Evolutionary conservation across 1,140 invertebrate species (phyloP).

Genomic region (Odontomachus brunneus): DNA sequence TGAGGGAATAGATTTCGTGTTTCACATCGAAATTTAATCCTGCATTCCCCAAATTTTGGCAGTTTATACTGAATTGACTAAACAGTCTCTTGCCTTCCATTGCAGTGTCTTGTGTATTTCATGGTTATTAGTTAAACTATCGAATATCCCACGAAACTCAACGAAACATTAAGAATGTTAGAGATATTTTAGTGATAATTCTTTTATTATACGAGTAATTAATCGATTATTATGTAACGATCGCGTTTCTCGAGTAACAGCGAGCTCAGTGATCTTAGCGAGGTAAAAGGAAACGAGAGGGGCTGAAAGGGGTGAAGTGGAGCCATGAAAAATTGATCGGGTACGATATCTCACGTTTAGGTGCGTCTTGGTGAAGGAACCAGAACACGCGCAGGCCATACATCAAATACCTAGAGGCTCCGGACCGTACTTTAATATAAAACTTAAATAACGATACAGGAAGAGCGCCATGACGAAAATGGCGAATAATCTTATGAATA

Average conservation of each 20-base stretch:
- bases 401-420: constrained; percentile 80
- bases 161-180: not conserved
- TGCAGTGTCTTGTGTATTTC: not conserved
- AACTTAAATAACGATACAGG: constrained; percentile 85
- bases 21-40: constrained; percentile 25
- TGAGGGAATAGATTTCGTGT: constrained; percentile 31
- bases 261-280: not conserved
- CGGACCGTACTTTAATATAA: constrained; percentile 83
- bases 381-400: constrained; percentile 84
- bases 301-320: constrained; percentile 49
- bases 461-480: constrained; percentile 81
- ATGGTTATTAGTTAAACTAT: too few relatives aligned
- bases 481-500: constrained; percentile 83
- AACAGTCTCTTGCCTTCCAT: not conserved
- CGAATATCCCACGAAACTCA: too few relatives aligned
- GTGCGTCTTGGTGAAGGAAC: constrained; percentile 78
- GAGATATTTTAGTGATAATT: not conserved
- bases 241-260: not conserved
- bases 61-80: not conserved
- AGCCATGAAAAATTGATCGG: constrained; percentile 86
- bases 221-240: constrained; percentile 29
- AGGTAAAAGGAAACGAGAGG: not conserved
- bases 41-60: not conserved
- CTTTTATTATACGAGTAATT: constrained; percentile 5
- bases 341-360: constrained; percentile 85